These are phyloP conservation scores for Drosophila hydei DNA, from an alignment of 1,140 invertebrate species.

Conservation along the genomic window DNA sequence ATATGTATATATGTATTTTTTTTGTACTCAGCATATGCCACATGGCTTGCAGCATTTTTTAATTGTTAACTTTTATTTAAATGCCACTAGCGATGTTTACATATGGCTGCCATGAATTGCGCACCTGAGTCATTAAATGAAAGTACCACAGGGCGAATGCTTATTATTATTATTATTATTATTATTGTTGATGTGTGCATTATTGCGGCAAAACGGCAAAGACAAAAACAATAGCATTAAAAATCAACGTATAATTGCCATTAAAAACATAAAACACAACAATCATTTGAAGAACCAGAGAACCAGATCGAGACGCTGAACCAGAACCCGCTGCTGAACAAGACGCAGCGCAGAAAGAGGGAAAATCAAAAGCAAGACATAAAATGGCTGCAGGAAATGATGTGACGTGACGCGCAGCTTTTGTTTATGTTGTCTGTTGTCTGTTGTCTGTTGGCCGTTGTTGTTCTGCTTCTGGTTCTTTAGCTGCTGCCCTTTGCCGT, in stretches of 20 bases:
- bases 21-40: slow-evolving; percentile 4
- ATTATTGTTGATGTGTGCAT: slow-evolving; percentile 14
- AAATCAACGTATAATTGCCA: slow-evolving; percentile 58
- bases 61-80: slow-evolving; percentile 35
- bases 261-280: slow-evolving; percentile 35
- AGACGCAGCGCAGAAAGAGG: slow-evolving; percentile 2
- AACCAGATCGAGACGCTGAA: slow-evolving; percentile 9
- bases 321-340: neutral
- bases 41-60: slow-evolving; percentile 1
- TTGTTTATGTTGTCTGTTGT: slow-evolving; percentile 53
- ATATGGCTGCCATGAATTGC: slow-evolving; percentile 44
- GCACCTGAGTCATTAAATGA: slow-evolving; percentile 44
- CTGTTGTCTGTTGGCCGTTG: slow-evolving; percentile 12
- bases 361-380: slow-evolving; percentile 65
- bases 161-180: slow-evolving; percentile 31
- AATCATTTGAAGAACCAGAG: slow-evolving; percentile 40
- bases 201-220: slow-evolving; percentile 43
- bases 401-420: slow-evolving; percentile 66
- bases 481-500: slow-evolving; percentile 55
- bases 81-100: slow-evolving; percentile 41
- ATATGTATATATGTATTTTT: neutral
- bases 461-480: slow-evolving; percentile 7
- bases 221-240: slow-evolving; percentile 27
- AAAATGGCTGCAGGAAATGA: slow-evolving; percentile 76
- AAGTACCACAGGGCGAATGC: slow-evolving; percentile 44